A percentile compares a stretch with the other conserved stretches of the same genome.
phyloP scores from a whole-genome alignment of 2,888 invertebrate genomes.

The Adela reaumurella region DNA sequence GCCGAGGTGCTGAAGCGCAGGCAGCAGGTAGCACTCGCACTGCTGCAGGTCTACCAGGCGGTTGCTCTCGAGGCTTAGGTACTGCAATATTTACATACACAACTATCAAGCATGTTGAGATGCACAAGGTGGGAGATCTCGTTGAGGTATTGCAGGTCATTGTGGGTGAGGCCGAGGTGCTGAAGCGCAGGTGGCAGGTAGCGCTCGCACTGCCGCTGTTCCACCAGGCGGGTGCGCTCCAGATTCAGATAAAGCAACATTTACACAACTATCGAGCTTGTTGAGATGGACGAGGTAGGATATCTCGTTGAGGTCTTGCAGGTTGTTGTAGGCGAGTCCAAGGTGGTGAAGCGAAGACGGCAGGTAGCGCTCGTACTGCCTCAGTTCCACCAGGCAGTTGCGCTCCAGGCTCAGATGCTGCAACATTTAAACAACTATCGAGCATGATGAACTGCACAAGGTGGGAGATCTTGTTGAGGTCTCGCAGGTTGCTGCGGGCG shows the following conservation, averaged over 20 bases:
- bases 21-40: slow-evolving; percentile 78
- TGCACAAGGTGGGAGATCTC: slow-evolving; percentile 80
- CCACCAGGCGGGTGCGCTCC: slow-evolving; percentile 81
- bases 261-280: too few species aligned
- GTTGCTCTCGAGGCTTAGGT: slow-evolving; percentile 81
- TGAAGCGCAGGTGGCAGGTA: slow-evolving; percentile 74
- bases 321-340: slow-evolving; percentile 78
- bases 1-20: slow-evolving; percentile 69
- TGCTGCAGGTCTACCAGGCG: slow-evolving; percentile 76
- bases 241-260: slow-evolving; percentile 75
- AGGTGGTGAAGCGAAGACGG: slow-evolving; percentile 71
- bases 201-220: slow-evolving; percentile 77
- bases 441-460: slow-evolving; percentile 72
- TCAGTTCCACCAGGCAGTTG: slow-evolving; percentile 78
- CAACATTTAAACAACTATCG: too few species aligned
- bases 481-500: slow-evolving; percentile 78
- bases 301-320: slow-evolving; percentile 82
- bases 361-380: slow-evolving; percentile 78
- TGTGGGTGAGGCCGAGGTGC: slow-evolving; percentile 75
- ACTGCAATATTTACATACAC: too few species aligned
- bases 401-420: slow-evolving; percentile 83
- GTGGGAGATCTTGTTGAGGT: slow-evolving; percentile 83
- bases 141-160: slow-evolving; percentile 80
- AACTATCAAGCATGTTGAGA: slow-evolving; percentile 70
- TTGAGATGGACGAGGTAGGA: slow-evolving; percentile 74